Percentiles rank a stretch among this genome's conserved stretches.
Conservation (phyloP, 2,797 vertebrate species). For the Acridotheres tristis region DNA sequence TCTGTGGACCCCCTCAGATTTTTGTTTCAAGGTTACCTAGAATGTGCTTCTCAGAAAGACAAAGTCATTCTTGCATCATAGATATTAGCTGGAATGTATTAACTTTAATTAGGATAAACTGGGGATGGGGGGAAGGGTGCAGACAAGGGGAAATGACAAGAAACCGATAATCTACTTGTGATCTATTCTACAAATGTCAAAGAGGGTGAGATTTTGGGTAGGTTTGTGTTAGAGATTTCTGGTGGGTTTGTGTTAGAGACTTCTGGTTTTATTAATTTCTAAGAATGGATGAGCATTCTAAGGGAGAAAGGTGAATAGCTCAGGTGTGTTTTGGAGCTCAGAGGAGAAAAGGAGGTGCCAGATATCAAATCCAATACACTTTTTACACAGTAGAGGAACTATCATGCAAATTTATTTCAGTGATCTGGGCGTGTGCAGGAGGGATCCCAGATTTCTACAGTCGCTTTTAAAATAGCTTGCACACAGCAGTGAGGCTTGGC, state of each 20-base stretch:
- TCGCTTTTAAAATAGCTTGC: not conserved
- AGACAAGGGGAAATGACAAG: not conserved
- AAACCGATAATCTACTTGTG: not conserved
- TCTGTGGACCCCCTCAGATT: not conserved
- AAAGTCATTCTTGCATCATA: not conserved
- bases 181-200: rapidly evolving
- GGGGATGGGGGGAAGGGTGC: rapidly evolving
- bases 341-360: not conserved
- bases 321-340: not conserved
- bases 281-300: not conserved
- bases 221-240: not conserved
- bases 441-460: not conserved
- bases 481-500: not conserved
- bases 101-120: not conserved
- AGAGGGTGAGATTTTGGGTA: not conserved
- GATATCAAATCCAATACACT: not conserved
- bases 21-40: not conserved
- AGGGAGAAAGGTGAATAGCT: not conserved
- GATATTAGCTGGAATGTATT: not conserved
- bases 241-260: not conserved
- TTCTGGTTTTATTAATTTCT: not conserved
- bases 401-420: not conserved
- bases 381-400: not conserved
- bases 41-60: not conserved
- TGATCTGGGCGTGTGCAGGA: not conserved